Conservation (phyloP, 2,888 invertebrate species). For the Ormyrus pomaceus region DNA sequence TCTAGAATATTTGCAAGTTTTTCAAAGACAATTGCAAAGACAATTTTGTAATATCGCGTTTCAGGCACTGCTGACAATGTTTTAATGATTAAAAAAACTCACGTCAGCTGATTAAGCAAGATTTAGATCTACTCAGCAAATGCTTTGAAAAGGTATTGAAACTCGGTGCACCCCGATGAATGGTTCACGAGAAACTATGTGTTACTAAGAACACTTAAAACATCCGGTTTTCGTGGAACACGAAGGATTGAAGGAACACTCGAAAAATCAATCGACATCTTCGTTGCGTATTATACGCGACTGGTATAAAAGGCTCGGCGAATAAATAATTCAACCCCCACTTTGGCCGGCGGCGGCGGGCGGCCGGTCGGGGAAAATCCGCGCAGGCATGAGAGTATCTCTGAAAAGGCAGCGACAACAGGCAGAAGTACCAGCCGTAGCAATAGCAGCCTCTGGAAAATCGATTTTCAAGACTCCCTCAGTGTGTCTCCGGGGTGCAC, state of each 20-base stretch:
- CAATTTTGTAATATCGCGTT: not conserved
- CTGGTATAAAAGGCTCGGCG: not conserved
- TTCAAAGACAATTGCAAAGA: too few relatives aligned
- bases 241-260: not conserved
- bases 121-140: slow-evolving; percentile 31
- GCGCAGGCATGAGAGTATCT: slow-evolving; percentile 10
- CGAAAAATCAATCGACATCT: slow-evolving; percentile 44
- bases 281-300: slow-evolving; percentile 11
- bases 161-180: too few relatives aligned
- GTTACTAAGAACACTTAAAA: too few relatives aligned
- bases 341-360: slow-evolving; percentile 1
- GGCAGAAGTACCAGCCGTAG: not conserved
- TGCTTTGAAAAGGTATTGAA: not conserved
- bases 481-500: slow-evolving; percentile 46
- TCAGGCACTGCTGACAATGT: not conserved
- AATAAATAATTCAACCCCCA: slow-evolving; percentile 43
- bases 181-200: too few relatives aligned
- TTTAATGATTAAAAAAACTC: not conserved
- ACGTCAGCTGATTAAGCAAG: slow-evolving; percentile 38
- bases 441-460: slow-evolving; percentile 39
- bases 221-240: not conserved
- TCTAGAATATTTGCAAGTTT: slow-evolving; percentile 21
- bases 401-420: not conserved
- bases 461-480: slow-evolving; percentile 46
- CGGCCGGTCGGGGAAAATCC: slow-evolving; percentile 26